Evolutionary conservation across 2,113 vertebrate genomes (phyloP).

Genomic region (Pithys albifrons): DNA sequence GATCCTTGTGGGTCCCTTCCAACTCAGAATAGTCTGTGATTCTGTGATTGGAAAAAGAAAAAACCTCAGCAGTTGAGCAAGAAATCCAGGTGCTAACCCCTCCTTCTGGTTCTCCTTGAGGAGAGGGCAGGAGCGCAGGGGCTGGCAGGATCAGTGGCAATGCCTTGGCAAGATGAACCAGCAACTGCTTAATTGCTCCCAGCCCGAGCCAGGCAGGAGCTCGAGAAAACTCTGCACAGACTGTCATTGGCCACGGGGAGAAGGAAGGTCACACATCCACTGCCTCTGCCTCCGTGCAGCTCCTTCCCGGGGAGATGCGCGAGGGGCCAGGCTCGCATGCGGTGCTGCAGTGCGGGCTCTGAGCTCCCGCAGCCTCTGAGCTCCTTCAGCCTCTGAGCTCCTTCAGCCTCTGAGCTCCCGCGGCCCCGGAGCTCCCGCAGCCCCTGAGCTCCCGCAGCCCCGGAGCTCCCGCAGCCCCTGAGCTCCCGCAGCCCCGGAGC

Average conservation of each 20-base stretch:
- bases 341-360: not conserved
- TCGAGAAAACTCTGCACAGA: not conserved
- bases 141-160: not conserved
- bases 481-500: not conserved
- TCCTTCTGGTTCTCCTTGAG: not conserved
- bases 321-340: accelerated
- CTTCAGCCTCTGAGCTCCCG: too few species aligned
- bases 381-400: too few species aligned
- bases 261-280: not conserved
- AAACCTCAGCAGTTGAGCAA: not conserved
- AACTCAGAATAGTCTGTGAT: too few species aligned
- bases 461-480: too few species aligned
- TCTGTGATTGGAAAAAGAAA: not conserved
- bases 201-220: not conserved
- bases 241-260: accelerated
- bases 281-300: not conserved
- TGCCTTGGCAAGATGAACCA: not conserved
- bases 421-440: not conserved
- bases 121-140: not conserved
- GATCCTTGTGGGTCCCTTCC: too few species aligned
- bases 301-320: not conserved
- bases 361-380: not conserved
- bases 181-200: not conserved
- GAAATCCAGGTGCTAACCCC: not conserved
- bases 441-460: too few species aligned